Evolutionary conservation across 2,888 invertebrate genomes (phyloP), one percentile per base, ranked within the genome.

Genomic region (Petrophora chlorosata): DNA sequence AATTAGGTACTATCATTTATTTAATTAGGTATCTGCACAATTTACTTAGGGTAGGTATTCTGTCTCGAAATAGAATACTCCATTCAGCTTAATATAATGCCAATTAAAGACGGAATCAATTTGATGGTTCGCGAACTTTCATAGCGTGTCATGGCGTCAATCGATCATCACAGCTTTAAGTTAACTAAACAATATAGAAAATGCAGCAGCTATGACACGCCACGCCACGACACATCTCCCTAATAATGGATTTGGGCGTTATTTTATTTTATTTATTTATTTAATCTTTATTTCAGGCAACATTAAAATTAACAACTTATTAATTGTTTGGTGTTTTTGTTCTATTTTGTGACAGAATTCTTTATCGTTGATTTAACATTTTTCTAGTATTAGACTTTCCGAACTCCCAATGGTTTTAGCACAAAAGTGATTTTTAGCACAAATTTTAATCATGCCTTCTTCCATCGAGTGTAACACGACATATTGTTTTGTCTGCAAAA

Each of bases 341-440:
- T 23, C 22, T 23, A 14, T 34, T 22, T 34, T 22, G 8, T 5
- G 8, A 22, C 7, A 17, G 7, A 33, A 17, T 9, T 1, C 16
- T 32, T 2, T 9, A 8, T 19, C 12, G 8, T 16, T 32, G 3
- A 9, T 16, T 16, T 32, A 17, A 17, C 10, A n/a, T 19, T 19
- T 33, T 22, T 35, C 19, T 43, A 43, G 28, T 13, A 9, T 35
- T 22, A 41, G 17, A 25, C n/a, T 7, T 40, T 40, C 14, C 12
- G 2, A 42, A 28, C 10, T 17, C n/a, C 15, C 19, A 34, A 28
- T 39, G 13, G 15, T 39, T 28, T 46, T n/a, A 10, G 33, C 45
- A 46, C 45, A 26, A 44, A 36, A n/a, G 10, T 44, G 12, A 13
- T 17, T 45, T 46, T 30, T 16, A 25, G 36, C 33, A 39, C 19